phyloP scores from a whole-genome alignment of 2,797 vertebrate genomes.

The Mormyrops boulengeri region DNA sequence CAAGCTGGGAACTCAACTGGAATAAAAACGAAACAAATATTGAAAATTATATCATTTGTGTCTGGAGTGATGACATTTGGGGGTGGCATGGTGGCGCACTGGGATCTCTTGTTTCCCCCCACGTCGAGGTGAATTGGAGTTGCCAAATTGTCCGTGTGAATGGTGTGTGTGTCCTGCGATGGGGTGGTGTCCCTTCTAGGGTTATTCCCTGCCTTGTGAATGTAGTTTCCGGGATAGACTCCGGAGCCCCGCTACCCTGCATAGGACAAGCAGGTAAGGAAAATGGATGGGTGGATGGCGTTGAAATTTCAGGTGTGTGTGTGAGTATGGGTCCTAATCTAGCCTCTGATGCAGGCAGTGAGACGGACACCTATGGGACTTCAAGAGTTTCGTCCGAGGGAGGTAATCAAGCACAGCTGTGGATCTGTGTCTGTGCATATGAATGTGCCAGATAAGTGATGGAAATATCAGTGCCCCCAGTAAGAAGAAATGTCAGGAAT shows the following conservation, averaged over 20 bases:
- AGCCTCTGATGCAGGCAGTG: neutral
- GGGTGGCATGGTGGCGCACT: neutral
- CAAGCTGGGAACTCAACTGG: neutral
- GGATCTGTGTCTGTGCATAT: constrained; percentile 6
- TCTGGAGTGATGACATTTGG: neutral
- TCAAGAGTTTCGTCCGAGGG: neutral
- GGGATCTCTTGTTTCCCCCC: neutral
- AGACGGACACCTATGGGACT: neutral
- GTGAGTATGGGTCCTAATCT: neutral
- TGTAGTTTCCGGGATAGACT: neutral
- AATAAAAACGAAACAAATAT: neutral
- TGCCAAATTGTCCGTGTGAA: neutral
- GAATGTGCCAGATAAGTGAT: neutral
- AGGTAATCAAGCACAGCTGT: neutral
- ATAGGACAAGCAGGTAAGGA: neutral
- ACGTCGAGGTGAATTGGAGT: neutral
- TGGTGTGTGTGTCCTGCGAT: neutral
- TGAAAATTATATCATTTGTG: neutral
- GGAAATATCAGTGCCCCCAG: neutral
- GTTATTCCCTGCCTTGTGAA: neutral
- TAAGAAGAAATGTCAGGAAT: neutral
- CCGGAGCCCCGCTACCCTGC: neutral
- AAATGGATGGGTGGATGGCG: neutral
- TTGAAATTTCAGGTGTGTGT: neutral
- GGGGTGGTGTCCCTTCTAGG: neutral